Percentiles rank a stretch among this genome's conserved stretches.
These are phyloP conservation scores for Chaetoderma sp. DNA, from an alignment of 2,888 invertebrate genomes.

Conservation along the genomic window DNA sequence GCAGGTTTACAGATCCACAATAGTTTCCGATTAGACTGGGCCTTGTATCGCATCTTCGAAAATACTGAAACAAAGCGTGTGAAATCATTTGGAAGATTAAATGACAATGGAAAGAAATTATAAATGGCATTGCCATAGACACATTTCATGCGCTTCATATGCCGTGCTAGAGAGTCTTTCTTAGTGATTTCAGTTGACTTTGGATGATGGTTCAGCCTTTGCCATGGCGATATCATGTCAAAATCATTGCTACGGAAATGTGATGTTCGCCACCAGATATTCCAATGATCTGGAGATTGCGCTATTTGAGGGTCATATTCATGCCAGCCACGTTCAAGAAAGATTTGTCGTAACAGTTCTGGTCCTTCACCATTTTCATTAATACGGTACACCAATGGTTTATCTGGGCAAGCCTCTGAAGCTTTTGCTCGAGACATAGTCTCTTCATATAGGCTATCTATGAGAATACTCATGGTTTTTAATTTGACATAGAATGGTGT, in stretches of 20 bases:
- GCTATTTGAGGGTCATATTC: conserved; percentile 78
- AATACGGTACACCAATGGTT: conserved; percentile 55
- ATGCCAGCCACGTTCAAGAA: conserved; percentile 84
- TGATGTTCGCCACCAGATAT: conserved; percentile 86
- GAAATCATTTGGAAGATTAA: conserved; percentile 86
- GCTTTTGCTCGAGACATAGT: no score
- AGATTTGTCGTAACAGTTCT: conserved; percentile 74
- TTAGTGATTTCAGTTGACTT: conserved; percentile 81
- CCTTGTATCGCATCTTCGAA: conserved; percentile 48
- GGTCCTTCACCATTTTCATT: conserved; percentile 65
- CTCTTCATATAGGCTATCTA: no score
- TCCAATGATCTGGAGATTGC: conserved; percentile 75
- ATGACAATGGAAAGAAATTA: conserved; percentile 87
- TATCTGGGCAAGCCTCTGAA: no score
- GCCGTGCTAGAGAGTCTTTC: conserved; percentile 84
- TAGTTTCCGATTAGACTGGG: conserved; percentile 55
- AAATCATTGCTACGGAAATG: conserved; percentile 75
- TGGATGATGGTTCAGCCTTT: conserved; percentile 82
- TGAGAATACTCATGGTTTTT: no score
- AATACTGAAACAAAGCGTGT: conserved; percentile 86
- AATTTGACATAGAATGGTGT: no score
- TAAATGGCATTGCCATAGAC: conserved; percentile 79
- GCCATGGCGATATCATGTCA: conserved; percentile 59
- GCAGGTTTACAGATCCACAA: conserved; percentile 90
- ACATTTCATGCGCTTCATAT: conserved; percentile 82